These are phyloP conservation scores for Acomys russatus DNA, from an alignment of 2,797 vertebrate species.

Conservation along the genomic window DNA sequence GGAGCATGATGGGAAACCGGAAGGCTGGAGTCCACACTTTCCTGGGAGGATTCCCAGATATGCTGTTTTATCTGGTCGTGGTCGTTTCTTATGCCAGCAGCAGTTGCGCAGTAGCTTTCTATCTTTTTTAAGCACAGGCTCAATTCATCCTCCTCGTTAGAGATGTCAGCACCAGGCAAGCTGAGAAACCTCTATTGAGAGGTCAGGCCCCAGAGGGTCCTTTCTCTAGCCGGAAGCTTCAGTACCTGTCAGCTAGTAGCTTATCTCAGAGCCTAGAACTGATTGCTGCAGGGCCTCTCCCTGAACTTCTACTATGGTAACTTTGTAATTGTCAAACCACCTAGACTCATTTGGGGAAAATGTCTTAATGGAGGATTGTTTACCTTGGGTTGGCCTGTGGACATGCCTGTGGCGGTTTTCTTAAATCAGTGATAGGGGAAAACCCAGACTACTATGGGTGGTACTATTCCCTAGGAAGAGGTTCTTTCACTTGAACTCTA, in stretches of 20 bases:
- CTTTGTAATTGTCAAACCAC: background rate
- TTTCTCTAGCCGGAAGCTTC: background rate
- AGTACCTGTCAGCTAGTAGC: background rate
- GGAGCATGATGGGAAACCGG: accelerated
- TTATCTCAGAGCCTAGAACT: background rate
- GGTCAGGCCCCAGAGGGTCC: background rate
- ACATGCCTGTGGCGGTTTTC: background rate
- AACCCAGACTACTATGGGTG: background rate
- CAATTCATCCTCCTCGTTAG: too few species aligned
- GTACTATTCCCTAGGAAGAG: background rate
- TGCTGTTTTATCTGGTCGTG: background rate
- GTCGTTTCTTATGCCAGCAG: background rate
- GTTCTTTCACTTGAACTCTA: background rate
- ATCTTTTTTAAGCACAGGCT: background rate
- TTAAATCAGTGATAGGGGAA: background rate
- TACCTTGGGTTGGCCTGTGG: background rate
- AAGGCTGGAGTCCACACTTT: background rate
- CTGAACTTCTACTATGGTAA: background rate
- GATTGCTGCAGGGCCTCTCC: background rate
- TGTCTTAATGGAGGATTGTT: background rate
- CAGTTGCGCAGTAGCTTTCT: background rate
- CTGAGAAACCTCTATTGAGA: background rate
- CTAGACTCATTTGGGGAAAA: background rate
- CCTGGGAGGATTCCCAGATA: background rate
- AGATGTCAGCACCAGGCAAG: too few species aligned